Evolutionary conservation across 2,797 vertebrate genomes (phyloP), one percentile per base, ranked within the genome.

Genomic region (Pangasius djambal): DNA sequence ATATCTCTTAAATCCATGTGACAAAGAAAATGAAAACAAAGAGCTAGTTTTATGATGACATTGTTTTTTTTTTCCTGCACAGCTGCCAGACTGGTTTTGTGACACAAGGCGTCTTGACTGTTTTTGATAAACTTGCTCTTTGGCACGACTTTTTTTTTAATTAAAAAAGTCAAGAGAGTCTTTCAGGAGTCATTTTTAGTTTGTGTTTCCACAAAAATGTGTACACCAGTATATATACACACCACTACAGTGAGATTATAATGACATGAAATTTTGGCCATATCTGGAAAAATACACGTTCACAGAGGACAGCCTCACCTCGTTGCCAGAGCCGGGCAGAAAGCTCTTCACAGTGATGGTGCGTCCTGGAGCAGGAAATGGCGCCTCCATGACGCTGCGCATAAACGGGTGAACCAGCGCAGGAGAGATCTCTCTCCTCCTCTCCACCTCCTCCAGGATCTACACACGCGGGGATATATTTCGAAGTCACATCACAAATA

Each of bases 381-480:
- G 98, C 0, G 99, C 98, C 94, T 99, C 99, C 98, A 99, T 99
- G 59, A 99, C 97, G 3, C 97, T 98, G 3, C 96, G 96, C 99
- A 99, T 99, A 91, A 99, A 99, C 0, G 98, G 97, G 92, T 98
- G 95, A 48, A 99, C 99, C 0, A 99, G 95, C 0, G 98, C 97
- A 1, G 98, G 97, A 83, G 98, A 98, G 93, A 98, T 97, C 92
- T 98, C 97, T 92, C 98, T 92, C 86, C 99, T 97, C 89, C 97
- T 97, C 94, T 99, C 98, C 90, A 98, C 98, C 95, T 99, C 98
- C 92, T 99, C 99, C 94, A 99, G 93, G 92, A 99, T 98, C 99
- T 99, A 55, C 72, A 89, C 50, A 89, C n/a, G 88, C 69, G 78
- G 6, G n/a, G 13, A 69, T 9, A 75, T 75, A 75, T 3, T 48